Conservation (phyloP, 2,797 vertebrate species). For the Tolypeutes matacus region DNA sequence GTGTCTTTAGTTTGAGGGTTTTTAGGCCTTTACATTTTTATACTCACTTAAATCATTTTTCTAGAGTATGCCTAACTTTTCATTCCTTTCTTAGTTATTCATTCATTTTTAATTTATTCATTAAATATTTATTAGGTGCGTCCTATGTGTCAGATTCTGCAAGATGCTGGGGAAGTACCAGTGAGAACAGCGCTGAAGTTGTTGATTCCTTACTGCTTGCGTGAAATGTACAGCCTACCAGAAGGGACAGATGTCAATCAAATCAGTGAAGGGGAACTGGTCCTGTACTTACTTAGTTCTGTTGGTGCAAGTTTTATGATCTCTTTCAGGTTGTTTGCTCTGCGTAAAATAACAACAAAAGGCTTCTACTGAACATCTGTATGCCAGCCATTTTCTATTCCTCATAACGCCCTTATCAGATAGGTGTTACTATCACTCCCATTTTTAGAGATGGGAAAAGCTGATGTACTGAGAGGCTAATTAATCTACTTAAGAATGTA, state of each 20-base stretch:
- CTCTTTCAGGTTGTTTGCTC: neutral
- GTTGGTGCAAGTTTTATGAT: neutral
- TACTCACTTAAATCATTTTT: neutral
- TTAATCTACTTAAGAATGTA: neutral
- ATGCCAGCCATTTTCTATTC: neutral
- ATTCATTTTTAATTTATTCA: neutral
- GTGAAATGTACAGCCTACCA: neutral
- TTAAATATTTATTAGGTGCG: neutral
- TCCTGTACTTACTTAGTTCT: neutral
- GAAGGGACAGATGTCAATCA: neutral
- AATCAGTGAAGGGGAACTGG: neutral
- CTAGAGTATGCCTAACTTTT: neutral
- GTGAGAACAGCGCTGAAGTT: accelerated
- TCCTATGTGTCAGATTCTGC: neutral
- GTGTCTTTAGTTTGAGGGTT: neutral
- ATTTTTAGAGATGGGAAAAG: neutral
- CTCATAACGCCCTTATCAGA: neutral
- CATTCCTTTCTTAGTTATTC: neutral
- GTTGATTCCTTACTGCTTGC: neutral
- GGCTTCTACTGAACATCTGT: neutral
- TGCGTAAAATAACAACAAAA: neutral
- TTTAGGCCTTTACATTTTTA: neutral
- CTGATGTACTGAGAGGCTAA: neutral
- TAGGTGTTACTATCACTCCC: neutral
- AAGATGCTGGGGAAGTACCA: neutral